These are phyloP conservation scores for Graptemys geographica DNA, from an alignment of 2,797 vertebrate species.

Conservation along the genomic window DNA sequence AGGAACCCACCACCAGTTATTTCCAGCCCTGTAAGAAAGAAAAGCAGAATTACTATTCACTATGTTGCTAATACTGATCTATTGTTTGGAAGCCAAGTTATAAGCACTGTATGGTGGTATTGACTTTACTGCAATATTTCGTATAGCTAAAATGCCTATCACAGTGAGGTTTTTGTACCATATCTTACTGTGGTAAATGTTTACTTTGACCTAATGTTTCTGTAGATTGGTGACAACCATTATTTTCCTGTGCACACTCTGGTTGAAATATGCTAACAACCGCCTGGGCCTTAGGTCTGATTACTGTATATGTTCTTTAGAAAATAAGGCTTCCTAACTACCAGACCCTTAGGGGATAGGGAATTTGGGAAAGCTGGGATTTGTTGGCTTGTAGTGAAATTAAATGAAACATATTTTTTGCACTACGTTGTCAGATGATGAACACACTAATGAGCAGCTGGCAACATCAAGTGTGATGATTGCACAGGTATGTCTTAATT, in stretches of 20 bases:
- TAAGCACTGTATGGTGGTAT: accelerated
- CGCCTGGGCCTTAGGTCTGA: accelerated
- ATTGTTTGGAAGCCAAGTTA: not conserved
- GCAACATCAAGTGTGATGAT: not conserved
- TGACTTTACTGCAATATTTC: not conserved
- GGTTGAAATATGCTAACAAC: not conserved
- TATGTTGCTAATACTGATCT: not conserved
- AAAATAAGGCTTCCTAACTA: not conserved
- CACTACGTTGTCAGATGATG: not conserved
- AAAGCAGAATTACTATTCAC: not conserved
- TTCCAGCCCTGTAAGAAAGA: slow-evolving; percentile 84
- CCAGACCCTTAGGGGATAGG: not conserved
- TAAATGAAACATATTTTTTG: not conserved
- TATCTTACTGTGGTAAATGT: not conserved
- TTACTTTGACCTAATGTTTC: not conserved
- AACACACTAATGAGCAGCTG: no score
- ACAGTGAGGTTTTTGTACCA: not conserved
- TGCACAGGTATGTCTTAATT: not conserved
- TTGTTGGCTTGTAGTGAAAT: not conserved
- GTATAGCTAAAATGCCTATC: not conserved
- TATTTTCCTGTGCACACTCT: not conserved
- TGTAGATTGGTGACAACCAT: not conserved
- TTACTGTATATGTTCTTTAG: not conserved
- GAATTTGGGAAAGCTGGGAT: not conserved
- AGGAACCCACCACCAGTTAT: slow-evolving; percentile 97